phyloP scores from a whole-genome alignment of 2,113 vertebrate genomes.

The Gadus chalcogrammus region DNA sequence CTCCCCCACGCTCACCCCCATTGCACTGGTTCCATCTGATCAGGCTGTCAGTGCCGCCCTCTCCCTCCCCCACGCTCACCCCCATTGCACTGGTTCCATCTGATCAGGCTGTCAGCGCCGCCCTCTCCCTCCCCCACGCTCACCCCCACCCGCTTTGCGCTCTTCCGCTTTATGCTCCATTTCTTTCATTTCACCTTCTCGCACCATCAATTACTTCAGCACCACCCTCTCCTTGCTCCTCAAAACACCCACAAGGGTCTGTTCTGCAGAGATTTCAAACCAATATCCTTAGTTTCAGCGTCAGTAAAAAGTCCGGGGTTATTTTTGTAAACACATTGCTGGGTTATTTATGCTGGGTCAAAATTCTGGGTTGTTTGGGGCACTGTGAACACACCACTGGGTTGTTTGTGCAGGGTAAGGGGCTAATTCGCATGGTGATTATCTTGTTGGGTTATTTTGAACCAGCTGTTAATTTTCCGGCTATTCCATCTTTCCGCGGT shows the following conservation, averaged over 20 bases:
- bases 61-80: neutral
- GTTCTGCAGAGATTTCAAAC: neutral
- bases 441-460: too few species aligned
- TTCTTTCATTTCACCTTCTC: slow-evolving; percentile 25
- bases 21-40: slow-evolving; percentile 16
- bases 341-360: too few species aligned
- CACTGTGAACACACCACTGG: too few species aligned
- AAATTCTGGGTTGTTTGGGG: too few species aligned
- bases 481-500: too few species aligned
- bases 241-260: neutral
- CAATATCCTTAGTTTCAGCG: too few species aligned
- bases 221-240: neutral
- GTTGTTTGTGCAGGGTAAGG: too few species aligned
- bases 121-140: neutral
- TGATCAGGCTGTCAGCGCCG: slow-evolving; percentile 20
- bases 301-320: too few species aligned
- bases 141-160: neutral
- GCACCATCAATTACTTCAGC: slow-evolving; percentile 3
- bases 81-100: slow-evolving; percentile 16
- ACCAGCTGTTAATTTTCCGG: too few species aligned
- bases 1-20: neutral
- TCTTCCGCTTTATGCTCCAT: slow-evolving; percentile 1
- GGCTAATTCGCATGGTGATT: too few species aligned
- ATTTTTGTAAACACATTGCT: too few species aligned
- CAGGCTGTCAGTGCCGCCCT: slow-evolving; percentile 20